Percentiles rank a stretch among this genome's conserved stretches.
These are phyloP conservation scores for Octopus bimaculoides DNA, from an alignment of 1,140 invertebrate species.

Conservation along the genomic window DNA sequence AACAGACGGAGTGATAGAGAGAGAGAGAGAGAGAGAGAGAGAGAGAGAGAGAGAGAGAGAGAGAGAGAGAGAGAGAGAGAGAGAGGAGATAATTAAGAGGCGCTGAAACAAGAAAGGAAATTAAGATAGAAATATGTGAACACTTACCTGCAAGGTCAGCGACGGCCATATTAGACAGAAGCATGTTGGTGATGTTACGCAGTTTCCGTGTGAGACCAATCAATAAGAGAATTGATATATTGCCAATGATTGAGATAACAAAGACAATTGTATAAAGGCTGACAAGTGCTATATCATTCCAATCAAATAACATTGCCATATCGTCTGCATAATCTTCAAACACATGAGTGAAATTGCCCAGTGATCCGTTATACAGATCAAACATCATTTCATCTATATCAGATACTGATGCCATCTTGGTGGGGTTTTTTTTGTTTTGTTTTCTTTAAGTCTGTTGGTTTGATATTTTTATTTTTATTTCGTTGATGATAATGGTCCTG, in stretches of 20 bases:
- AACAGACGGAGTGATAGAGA: background rate
- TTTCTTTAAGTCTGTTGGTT: background rate
- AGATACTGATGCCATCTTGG: background rate
- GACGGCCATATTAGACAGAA: constrained; percentile 36
- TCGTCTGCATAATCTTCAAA: background rate
- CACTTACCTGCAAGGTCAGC: constrained; percentile 34
- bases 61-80: constrained; percentile 16
- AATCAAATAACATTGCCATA: background rate
- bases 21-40: constrained; percentile 3
- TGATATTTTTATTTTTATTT: background rate
- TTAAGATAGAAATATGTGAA: background rate
- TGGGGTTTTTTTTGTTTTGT: background rate
- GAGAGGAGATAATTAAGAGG: constrained; percentile 9
- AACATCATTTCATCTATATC: background rate
- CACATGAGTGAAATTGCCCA: background rate
- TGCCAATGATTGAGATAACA: constrained; percentile 30
- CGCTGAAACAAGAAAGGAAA: background rate
- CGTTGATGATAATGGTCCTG: background rate
- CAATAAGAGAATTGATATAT: constrained; percentile 28
- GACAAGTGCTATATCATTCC: constrained; percentile 11
- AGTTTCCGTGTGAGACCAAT: constrained; percentile 25
- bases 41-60: constrained; percentile 1
- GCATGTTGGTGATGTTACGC: constrained; percentile 34
- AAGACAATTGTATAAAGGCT: constrained; percentile 29
- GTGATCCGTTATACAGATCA: background rate